These are phyloP conservation scores for Cabera pusaria DNA, from an alignment of 2,888 invertebrate genomes.

Conservation along the genomic window DNA sequence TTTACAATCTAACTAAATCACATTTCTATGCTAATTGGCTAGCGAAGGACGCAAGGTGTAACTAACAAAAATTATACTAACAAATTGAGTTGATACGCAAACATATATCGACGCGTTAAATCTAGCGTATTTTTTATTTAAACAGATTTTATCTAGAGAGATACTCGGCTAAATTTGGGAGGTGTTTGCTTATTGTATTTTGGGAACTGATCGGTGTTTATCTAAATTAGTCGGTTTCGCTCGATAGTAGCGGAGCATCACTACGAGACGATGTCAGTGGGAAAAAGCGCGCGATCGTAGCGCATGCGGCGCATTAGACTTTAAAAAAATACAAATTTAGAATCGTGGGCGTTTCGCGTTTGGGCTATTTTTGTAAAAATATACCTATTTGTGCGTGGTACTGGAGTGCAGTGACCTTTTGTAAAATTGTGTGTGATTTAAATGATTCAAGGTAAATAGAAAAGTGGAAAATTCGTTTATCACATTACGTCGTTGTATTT, in stretches of 20 bases:
- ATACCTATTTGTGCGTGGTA: conserved; percentile 39
- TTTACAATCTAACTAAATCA: conserved; percentile 28
- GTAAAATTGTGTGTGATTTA: conserved; percentile 19
- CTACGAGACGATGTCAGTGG: conserved; percentile 52
- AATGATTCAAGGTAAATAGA: conserved; percentile 31
- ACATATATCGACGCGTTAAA: no score
- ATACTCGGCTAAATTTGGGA: conserved; percentile 19
- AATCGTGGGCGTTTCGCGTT: conserved; percentile 43
- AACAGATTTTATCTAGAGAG: conserved; percentile 20
- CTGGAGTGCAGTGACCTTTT: conserved; percentile 71
- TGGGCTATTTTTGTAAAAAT: conserved; percentile 60
- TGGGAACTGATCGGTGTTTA: conserved; percentile 12
- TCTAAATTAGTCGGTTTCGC: conserved; percentile 47
- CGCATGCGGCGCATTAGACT: conserved; percentile 43
- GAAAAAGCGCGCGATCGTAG: conserved; percentile 53
- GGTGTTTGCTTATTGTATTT: conserved; percentile 7
- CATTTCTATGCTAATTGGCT: conserved; percentile 36
- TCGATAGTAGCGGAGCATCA: conserved; percentile 43
- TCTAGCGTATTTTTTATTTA: no score
- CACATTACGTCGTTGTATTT: conserved; percentile 24
- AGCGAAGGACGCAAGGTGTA: conserved; percentile 22
- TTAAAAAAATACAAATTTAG: conserved; percentile 45
- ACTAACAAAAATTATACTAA: conserved; percentile 22
- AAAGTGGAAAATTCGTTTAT: conserved; percentile 35
- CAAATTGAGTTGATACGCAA: conserved; percentile 11